These are phyloP conservation scores for Gallirallus australis DNA, from an alignment of 2,797 vertebrate genomes.

Conservation along the genomic window DNA sequence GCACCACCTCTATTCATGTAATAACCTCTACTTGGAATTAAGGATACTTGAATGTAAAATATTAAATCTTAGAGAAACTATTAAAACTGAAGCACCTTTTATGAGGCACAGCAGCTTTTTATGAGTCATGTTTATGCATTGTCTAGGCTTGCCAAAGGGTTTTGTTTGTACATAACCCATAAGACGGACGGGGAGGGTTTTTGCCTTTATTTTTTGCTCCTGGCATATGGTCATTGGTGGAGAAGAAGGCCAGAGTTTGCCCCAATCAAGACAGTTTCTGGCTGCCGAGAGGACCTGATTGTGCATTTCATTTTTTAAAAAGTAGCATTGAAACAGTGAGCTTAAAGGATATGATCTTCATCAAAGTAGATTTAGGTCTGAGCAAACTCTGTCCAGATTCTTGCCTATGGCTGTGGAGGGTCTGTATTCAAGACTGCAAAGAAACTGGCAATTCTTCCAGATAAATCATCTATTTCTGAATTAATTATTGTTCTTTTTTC, in stretches of 20 bases:
- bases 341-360: neutral
- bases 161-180: neutral
- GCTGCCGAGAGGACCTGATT: neutral
- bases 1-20: neutral
- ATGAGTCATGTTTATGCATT: neutral
- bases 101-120: neutral
- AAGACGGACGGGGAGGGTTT: neutral
- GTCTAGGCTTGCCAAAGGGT: neutral
- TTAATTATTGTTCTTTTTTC: neutral
- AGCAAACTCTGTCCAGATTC: neutral
- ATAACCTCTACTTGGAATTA: neutral
- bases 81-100: conserved; percentile 7
- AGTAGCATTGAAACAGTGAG: neutral
- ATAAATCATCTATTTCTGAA: neutral
- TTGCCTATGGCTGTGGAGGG: neutral
- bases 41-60: neutral
- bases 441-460: neutral
- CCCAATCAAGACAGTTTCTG: neutral
- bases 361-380: neutral
- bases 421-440: neutral
- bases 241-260: neutral
- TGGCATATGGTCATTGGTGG: neutral
- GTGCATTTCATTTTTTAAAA: neutral
- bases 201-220: neutral
- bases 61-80: neutral